phyloP scores from a whole-genome alignment of 2,888 invertebrate species.

The Meiosimyza decipiens region DNA sequence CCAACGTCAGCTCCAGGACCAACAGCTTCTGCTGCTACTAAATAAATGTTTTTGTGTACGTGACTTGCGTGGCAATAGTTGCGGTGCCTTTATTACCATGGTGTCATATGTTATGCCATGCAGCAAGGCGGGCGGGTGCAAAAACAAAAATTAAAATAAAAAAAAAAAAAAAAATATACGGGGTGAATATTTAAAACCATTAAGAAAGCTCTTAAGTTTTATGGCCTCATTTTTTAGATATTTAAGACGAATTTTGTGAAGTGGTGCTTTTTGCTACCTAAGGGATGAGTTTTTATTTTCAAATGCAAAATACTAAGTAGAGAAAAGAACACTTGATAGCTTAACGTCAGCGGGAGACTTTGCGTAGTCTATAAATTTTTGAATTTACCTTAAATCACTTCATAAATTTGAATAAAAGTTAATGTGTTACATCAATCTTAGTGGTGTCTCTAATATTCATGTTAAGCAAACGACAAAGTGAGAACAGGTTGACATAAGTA shows the following conservation, averaged over 20 bases:
- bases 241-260: constrained; percentile 10
- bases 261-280: not conserved
- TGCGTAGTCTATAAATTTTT: too few relatives aligned
- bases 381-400: too few relatives aligned
- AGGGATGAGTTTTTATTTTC: not conserved
- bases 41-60: constrained; percentile 28
- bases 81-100: not conserved
- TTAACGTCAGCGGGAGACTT: too few relatives aligned
- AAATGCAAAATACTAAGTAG: too few relatives aligned
- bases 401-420: too few relatives aligned
- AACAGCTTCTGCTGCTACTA: constrained; percentile 18
- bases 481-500: too few relatives aligned
- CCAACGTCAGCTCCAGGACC: too few relatives aligned
- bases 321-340: too few relatives aligned
- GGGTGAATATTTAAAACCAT: constrained; percentile 35
- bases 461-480: too few relatives aligned
- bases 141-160: not conserved
- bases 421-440: too few relatives aligned
- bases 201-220: constrained; percentile 33
- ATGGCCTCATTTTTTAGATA: constrained; percentile 29
- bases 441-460: too few relatives aligned
- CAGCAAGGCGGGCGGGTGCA: not conserved
- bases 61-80: constrained; percentile 26
- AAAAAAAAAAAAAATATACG: constrained; percentile 9
- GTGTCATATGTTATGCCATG: not conserved